Evolutionary conservation across 2,797 vertebrate species (phyloP).

Genomic region (Agapornis canus): DNA sequence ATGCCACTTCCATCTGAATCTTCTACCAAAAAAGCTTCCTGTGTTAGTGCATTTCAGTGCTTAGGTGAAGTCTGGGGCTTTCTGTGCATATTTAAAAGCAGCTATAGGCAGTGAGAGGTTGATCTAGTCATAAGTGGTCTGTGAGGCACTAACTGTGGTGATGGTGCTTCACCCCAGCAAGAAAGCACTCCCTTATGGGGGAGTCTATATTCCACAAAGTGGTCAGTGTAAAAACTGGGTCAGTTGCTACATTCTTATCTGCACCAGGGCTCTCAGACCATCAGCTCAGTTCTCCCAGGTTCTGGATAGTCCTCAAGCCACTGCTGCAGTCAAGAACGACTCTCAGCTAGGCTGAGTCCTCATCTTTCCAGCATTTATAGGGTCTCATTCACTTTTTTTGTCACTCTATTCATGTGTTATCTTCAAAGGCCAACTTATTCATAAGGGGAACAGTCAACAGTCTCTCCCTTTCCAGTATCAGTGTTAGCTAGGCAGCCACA

Average conservation of each 20-base stretch:
- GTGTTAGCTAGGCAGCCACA: neutral
- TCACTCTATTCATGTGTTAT: neutral
- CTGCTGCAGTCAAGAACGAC: neutral
- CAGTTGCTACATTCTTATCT: neutral
- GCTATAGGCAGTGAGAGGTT: no score
- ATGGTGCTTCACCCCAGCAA: fast-evolving
- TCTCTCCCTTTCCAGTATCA: neutral
- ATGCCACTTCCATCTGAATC: no score
- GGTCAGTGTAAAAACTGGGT: neutral
- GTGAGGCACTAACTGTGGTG: neutral
- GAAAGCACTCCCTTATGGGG: neutral
- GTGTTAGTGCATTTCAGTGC: no score
- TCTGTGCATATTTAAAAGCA: no score
- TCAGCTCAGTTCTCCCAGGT: neutral
- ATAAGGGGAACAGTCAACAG: neutral
- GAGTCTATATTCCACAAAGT: fast-evolving
- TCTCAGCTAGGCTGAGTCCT: neutral
- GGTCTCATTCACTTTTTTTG: neutral
- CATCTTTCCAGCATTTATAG: neutral
- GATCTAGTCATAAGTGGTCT: neutral
- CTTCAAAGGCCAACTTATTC: neutral
- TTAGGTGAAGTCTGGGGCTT: no score
- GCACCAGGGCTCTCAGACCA: neutral
- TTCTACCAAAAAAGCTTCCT: no score
- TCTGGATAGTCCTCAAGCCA: neutral